Percentiles rank a stretch among this genome's conserved stretches.
phyloP scores from a whole-genome alignment of 2,888 invertebrate species.

The Leptinotarsa tumamoca region DNA sequence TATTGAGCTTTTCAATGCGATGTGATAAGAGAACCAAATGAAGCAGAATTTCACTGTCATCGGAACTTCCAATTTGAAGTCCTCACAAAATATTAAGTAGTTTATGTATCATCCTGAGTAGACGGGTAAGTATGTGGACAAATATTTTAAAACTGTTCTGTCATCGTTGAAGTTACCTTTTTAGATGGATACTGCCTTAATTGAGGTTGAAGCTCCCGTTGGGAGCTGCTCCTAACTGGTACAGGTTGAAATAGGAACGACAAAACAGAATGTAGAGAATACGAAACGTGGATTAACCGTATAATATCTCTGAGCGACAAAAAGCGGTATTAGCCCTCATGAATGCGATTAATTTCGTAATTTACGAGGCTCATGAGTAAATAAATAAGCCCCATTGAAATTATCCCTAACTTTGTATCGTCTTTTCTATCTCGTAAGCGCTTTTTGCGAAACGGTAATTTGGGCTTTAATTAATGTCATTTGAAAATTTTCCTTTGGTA shows the following conservation, averaged over 20 bases:
- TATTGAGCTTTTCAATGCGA: no score
- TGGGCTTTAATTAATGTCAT: constrained; percentile 22
- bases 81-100: no score
- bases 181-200: background rate
- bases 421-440: constrained; percentile 24
- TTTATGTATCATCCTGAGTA: no score
- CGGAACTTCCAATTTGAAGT: no score
- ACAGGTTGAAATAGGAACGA: background rate
- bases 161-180: background rate
- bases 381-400: constrained; percentile 37
- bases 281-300: constrained; percentile 28
- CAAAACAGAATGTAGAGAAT: constrained; percentile 6
- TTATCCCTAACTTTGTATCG: constrained; percentile 35
- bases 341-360: constrained; percentile 34
- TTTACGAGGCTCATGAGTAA: constrained; percentile 32
- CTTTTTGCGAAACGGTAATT: constrained; percentile 10
- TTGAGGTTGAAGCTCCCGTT: background rate
- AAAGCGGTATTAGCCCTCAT: constrained; percentile 32
- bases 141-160: background rate
- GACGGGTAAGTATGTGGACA: no score
- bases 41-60: no score
- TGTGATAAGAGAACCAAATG: no score
- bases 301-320: constrained; percentile 28
- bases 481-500: constrained; percentile 11
- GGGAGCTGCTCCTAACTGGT: background rate